Percentiles rank a stretch among this genome's conserved stretches.
phyloP scores from a whole-genome alignment of 1,140 invertebrate genomes.

The Thaumatotibia leucotreta region DNA sequence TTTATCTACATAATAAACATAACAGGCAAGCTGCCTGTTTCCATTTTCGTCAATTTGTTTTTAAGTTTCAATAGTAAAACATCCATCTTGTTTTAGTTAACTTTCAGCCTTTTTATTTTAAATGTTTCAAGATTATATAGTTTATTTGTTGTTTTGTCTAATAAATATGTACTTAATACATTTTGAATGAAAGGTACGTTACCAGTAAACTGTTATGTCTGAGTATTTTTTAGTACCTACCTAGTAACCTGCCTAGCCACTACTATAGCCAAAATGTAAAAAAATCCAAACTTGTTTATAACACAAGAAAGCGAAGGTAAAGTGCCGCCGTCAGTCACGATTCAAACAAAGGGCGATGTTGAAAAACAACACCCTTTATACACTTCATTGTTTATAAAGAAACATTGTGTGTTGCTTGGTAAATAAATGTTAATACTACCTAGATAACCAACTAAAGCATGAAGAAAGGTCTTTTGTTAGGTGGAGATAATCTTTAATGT shows the following conservation, averaged over 20 bases:
- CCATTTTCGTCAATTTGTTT: no score
- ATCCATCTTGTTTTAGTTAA: no score
- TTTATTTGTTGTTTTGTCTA: no score
- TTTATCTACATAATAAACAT: neutral
- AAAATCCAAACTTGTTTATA: constrained; percentile 31
- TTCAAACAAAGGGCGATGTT: constrained; percentile 52
- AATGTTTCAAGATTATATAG: no score
- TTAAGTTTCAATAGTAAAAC: no score
- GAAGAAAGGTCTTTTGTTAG: neutral
- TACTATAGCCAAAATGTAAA: neutral
- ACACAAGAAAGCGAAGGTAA: neutral
- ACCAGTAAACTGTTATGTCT: no score
- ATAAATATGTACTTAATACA: no score
- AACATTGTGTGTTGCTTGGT: constrained; percentile 41
- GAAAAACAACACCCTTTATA: constrained; percentile 53
- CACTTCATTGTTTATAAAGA: constrained; percentile 54
- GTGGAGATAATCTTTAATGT: neutral
- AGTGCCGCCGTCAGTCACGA: constrained; percentile 19
- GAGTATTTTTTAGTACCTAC: no score
- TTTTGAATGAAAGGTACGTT: no score
- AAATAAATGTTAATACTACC: constrained; percentile 13
- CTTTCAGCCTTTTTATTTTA: no score
- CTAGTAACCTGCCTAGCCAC: no score
- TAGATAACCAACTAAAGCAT: neutral
- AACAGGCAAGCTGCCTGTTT: neutral